Percentiles rank a stretch among this genome's conserved stretches.
Evolutionary conservation across 2,888 invertebrate species (phyloP).

Genomic region (Ganaspis brasiliensis): DNA sequence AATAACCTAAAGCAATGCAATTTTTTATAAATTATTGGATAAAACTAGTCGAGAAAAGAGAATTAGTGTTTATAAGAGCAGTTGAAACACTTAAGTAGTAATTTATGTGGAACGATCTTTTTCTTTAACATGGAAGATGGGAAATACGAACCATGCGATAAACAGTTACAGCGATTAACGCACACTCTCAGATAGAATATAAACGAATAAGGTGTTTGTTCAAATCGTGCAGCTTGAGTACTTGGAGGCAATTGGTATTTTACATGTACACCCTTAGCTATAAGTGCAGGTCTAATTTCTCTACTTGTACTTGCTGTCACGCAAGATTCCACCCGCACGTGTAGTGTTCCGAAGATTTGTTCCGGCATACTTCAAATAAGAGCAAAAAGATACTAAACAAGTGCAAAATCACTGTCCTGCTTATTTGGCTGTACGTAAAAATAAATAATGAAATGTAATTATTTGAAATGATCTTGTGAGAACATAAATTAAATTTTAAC

Average conservation of each 20-base stretch:
- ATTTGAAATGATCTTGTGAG: too few relatives aligned
- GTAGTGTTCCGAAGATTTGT: constrained; percentile 17
- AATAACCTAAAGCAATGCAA: too few relatives aligned
- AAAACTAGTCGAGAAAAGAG: neutral
- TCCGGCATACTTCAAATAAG: constrained; percentile 15
- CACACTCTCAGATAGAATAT: constrained; percentile 20
- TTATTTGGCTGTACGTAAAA: too few relatives aligned
- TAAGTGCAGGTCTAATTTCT: constrained; percentile 36
- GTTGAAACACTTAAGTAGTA: constrained; percentile 25
- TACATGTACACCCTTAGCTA: constrained; percentile 23
- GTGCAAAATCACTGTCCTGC: too few relatives aligned
- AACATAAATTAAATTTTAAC: too few relatives aligned
- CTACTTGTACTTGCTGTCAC: constrained; percentile 40
- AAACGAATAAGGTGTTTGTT: constrained; percentile 34
- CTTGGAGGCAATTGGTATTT: constrained; percentile 39
- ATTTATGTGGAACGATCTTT: constrained; percentile 9
- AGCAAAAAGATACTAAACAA: neutral
- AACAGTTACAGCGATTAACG: constrained; percentile 33
- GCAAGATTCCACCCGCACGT: constrained; percentile 39
- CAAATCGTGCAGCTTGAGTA: constrained; percentile 34
- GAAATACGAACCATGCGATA: constrained; percentile 29
- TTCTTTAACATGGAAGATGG: constrained; percentile 21
- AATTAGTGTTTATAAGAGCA: constrained; percentile 46
- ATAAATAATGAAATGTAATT: too few relatives aligned
- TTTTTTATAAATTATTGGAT: too few relatives aligned